Conservation (phyloP, 2,113 vertebrate genomes). For the Sigmodon hispidus region DNA sequence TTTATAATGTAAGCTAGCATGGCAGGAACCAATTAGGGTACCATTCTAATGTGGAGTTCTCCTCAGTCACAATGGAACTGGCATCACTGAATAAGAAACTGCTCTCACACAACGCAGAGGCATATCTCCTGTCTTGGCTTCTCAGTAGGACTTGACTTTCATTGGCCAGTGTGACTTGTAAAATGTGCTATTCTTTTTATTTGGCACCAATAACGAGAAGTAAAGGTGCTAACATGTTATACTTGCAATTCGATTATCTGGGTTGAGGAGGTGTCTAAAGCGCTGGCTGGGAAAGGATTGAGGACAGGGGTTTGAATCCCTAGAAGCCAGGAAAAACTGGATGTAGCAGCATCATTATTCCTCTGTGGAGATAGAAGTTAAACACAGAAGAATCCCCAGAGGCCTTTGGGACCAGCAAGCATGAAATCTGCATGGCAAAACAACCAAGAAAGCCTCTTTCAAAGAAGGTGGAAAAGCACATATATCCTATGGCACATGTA, state of each 20-base stretch:
- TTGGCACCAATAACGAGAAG: background rate
- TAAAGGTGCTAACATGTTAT: background rate
- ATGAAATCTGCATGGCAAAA: background rate
- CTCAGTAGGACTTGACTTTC: background rate
- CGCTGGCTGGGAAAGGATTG: background rate
- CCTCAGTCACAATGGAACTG: background rate
- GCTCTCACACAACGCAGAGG: background rate
- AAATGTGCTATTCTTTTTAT: conserved; percentile 30
- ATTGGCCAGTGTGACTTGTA: background rate
- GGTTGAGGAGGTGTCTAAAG: background rate
- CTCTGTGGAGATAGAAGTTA: background rate
- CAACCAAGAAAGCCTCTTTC: background rate
- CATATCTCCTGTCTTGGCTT: background rate
- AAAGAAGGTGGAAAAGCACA: background rate
- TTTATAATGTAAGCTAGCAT: background rate
- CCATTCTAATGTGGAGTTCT: background rate
- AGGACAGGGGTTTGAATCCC: background rate
- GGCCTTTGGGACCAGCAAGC: background rate
- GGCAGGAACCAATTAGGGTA: background rate
- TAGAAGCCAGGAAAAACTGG: background rate
- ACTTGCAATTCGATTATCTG: background rate
- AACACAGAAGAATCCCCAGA: background rate
- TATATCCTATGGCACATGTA: too few species aligned
- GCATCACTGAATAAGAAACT: background rate
- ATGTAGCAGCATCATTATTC: background rate